These are phyloP conservation scores for Hypsibius dujardini DNA, from an alignment of 1,140 invertebrate genomes.

Conservation along the genomic window DNA sequence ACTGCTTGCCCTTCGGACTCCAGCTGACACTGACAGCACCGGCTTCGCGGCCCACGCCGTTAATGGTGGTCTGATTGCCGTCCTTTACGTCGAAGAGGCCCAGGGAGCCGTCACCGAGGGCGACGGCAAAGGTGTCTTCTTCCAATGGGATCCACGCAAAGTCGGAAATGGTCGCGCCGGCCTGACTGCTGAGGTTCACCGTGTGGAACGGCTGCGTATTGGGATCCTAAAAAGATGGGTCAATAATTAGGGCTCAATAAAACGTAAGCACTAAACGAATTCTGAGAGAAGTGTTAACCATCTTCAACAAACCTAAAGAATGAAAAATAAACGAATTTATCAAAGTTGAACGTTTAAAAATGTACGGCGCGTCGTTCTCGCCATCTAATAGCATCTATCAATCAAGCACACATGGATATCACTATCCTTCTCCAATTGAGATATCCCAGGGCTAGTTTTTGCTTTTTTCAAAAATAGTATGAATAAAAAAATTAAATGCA, in stretches of 20 bases:
- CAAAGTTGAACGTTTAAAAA: not conserved
- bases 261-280: not conserved
- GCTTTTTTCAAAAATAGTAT: too few relatives aligned
- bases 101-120: not conserved
- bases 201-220: not conserved
- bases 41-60: not conserved
- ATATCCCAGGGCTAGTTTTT: too few relatives aligned
- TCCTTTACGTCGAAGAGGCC: not conserved
- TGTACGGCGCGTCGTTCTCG: too few relatives aligned
- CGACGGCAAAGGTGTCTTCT: conserved; percentile 1
- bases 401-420: too few relatives aligned
- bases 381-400: too few relatives aligned
- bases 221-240: not conserved
- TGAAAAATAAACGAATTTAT: not conserved
- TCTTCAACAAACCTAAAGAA: not conserved
- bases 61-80: not conserved
- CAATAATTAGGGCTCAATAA: not conserved
- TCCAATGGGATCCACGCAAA: not conserved
- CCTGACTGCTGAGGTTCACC: not conserved
- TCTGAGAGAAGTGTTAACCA: not conserved
- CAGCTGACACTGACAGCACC: conserved; percentile 10
- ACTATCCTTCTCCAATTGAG: too few relatives aligned
- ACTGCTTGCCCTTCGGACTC: conserved; percentile 16
- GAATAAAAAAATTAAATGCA: too few relatives aligned
- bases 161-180: not conserved